Percentiles rank a stretch among this genome's conserved stretches.
These are phyloP conservation scores for Altica lythri DNA, from an alignment of 2,888 invertebrate species.

Conservation along the genomic window DNA sequence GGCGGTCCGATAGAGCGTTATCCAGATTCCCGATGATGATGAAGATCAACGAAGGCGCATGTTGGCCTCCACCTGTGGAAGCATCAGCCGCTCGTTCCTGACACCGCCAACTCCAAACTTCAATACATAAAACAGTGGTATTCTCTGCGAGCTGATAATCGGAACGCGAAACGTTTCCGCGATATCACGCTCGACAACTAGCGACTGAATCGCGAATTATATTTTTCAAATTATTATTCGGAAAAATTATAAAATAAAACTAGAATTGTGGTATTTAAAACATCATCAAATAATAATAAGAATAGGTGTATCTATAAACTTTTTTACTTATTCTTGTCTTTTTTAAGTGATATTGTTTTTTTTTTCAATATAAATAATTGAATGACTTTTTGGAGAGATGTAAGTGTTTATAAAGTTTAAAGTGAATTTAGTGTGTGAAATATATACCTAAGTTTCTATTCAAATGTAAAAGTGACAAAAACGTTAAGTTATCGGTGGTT, in stretches of 20 bases:
- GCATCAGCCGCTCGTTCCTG: slow-evolving; percentile 1
- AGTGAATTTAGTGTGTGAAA: no score
- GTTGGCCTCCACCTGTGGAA: slow-evolving; percentile 12
- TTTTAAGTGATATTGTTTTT: no score
- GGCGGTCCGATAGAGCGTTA: no score
- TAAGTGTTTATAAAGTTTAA: no score
- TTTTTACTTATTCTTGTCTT: not conserved
- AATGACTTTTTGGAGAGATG: no score
- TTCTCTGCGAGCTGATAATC: not conserved
- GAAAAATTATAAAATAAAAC: not conserved
- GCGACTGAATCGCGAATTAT: slow-evolving; percentile 2
- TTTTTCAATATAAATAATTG: no score
- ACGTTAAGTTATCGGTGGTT: no score
- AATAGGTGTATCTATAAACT: not conserved
- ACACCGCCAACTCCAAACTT: slow-evolving; percentile 4
- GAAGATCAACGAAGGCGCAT: slow-evolving; percentile 8
- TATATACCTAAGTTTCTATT: no score
- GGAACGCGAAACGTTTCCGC: not conserved
- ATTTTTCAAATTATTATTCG: slow-evolving; percentile 1
- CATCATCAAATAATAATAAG: not conserved
- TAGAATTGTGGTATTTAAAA: not conserved
- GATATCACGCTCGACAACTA: not conserved
- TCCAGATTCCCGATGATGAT: no score
- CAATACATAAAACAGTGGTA: slow-evolving; percentile 1
- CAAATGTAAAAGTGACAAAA: no score